Evolutionary conservation across 2,888 invertebrate species (phyloP), one percentile per base, ranked within the genome.

Genomic region (Spilarctia lutea): DNA sequence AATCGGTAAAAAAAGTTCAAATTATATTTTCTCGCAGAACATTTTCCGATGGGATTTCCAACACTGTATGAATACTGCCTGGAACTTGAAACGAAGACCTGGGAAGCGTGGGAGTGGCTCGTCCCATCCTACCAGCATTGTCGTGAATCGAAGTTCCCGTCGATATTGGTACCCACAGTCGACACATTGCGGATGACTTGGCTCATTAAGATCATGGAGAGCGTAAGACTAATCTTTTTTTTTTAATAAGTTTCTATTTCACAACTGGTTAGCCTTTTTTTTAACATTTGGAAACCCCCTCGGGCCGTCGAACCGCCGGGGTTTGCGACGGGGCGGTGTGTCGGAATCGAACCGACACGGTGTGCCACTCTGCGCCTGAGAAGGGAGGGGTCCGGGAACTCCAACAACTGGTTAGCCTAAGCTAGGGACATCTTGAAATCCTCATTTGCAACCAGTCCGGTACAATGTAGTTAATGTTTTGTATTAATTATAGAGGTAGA

Each of bases 101-200:
- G 99, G 99, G 96, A 97, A 39, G 98, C 98, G 0, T 99, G 99
- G 99, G 97, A 97, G 81, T 97, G 97, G 96, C 92, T 98, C 63
- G 97, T 99, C 2, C 97, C 98, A 0, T 91, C 95, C 27, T 99
- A 99, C 87, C 88, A 96, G 0, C 99, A 99, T 90, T 96, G 98
- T 82, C 94, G 97, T 0, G 87, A 92, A 0, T 96, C 96, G 87
- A 97, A 97, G 87, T 99, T 98, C 91, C 97, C 97, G 7, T 97
- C 98, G 82, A 98, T 99, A 80, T 95, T 99, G 30, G 99, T 99
- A 11, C 99, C 99, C 0, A 99, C 99, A 0, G 97, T 98, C 4
- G 99, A 99, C 89, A 99, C 99, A 0, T 96, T 98, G 16, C 96
- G 98, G 68, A 97, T 98, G 0, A 97, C 97, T 0, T 98, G 98